Conservation (phyloP, 2,888 invertebrate genomes). For the Hydraecia micacea region DNA sequence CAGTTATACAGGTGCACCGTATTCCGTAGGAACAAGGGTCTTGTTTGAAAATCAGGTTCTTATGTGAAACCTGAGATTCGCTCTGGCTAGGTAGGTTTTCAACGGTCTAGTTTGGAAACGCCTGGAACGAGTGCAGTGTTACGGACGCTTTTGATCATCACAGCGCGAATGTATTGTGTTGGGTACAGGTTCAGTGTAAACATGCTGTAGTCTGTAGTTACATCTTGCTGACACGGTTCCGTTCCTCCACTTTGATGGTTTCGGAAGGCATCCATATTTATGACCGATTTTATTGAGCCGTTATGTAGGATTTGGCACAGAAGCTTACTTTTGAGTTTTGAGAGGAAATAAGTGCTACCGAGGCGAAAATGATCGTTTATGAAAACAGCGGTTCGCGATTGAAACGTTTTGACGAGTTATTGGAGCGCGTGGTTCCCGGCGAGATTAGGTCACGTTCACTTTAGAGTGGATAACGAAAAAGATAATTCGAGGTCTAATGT, state of each 20-base stretch:
- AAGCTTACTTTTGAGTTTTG: constrained; percentile 21
- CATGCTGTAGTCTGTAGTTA: constrained; percentile 19
- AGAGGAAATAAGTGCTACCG: not conserved
- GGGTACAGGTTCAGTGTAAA: constrained; percentile 45
- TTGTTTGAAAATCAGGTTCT: constrained; percentile 63
- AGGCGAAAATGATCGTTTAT: constrained; percentile 3
- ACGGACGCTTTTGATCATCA: constrained; percentile 55
- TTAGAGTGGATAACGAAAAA: constrained; percentile 23
- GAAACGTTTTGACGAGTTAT: constrained; percentile 20
- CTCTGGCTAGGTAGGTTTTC: constrained; percentile 50
- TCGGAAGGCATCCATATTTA: constrained; percentile 43
- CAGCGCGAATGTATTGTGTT: constrained; percentile 34
- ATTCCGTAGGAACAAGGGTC: constrained; percentile 40
- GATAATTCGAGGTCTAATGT: constrained; percentile 25
- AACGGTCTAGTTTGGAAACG: constrained; percentile 63
- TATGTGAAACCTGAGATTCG: constrained; percentile 68
- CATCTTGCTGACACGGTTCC: constrained; percentile 54
- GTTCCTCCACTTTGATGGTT: constrained; percentile 40
- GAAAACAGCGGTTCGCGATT: constrained; percentile 1
- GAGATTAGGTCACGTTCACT: constrained; percentile 39
- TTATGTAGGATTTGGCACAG: constrained; percentile 32
- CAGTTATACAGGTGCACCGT: constrained; percentile 43
- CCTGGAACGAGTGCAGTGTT: constrained; percentile 51
- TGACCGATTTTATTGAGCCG: constrained; percentile 35
- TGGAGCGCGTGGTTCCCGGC: not conserved